These are phyloP conservation scores for Prolemur simus DNA, from an alignment of 2,113 vertebrate species.

Conservation along the genomic window DNA sequence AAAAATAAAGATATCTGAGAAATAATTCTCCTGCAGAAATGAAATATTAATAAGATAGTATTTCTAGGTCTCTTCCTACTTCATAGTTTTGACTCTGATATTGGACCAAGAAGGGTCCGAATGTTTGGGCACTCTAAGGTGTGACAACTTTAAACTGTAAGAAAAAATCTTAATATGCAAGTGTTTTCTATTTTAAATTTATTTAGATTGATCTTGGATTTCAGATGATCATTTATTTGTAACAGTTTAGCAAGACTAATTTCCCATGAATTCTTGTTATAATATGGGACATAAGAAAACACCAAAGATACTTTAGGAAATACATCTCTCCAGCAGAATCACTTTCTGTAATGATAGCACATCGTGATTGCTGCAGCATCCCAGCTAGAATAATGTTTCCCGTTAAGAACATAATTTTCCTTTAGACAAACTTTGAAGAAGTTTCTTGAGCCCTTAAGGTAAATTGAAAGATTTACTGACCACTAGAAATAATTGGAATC, in stretches of 20 bases:
- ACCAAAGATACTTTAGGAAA: neutral
- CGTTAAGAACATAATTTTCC: neutral
- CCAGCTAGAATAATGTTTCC: neutral
- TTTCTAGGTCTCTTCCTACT: neutral
- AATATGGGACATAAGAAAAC: neutral
- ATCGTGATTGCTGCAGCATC: neutral
- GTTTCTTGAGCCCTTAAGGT: neutral
- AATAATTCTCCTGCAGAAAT: neutral
- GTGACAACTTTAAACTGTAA: neutral
- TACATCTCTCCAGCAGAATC: neutral
- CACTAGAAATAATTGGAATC: constrained; percentile 52
- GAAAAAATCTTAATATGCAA: neutral
- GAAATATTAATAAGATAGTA: neutral
- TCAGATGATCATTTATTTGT: neutral
- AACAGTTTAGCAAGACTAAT: neutral
- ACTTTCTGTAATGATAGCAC: neutral
- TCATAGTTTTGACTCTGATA: neutral
- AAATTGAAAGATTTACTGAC: constrained; percentile 52
- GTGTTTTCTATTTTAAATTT: neutral
- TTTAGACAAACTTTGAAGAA: constrained; percentile 37
- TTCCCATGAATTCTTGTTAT: neutral
- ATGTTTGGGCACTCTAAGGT: neutral
- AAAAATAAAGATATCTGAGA: neutral
- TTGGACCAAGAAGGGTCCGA: neutral
- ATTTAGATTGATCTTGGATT: neutral